A percentile compares a stretch with the other conserved stretches of the same genome.
Conservation (phyloP, 2,888 invertebrate species). For the Amaurobius ferox region DNA sequence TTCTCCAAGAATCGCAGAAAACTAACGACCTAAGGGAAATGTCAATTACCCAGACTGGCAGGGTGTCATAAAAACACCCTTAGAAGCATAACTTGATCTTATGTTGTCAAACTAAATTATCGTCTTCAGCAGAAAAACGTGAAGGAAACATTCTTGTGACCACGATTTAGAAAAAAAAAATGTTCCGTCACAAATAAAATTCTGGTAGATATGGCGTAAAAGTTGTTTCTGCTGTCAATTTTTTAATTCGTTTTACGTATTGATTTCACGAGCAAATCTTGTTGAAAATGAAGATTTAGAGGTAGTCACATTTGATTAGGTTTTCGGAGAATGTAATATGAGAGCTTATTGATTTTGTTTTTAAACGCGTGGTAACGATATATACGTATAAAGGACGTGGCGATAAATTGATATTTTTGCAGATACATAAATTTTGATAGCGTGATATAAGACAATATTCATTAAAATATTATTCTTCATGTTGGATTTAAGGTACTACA, state of each 20-base stretch:
- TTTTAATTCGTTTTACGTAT: neutral
- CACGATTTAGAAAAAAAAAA: neutral
- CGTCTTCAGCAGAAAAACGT: neutral
- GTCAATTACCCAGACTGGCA: neutral
- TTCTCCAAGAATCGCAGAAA: slow-evolving; percentile 1
- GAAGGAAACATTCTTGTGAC: neutral
- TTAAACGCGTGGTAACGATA: too few species aligned
- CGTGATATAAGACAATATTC: too few species aligned
- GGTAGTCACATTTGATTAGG: too few species aligned
- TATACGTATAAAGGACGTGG: too few species aligned
- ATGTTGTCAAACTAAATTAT: slow-evolving; percentile 18
- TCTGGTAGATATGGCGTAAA: neutral
- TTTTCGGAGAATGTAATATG: too few species aligned
- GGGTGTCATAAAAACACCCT: slow-evolving; percentile 3
- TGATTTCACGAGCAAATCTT: slow-evolving; percentile 2
- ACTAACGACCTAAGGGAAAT: slow-evolving; percentile 1
- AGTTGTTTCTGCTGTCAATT: neutral
- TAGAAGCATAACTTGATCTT: slow-evolving; percentile 13
- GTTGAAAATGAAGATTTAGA: neutral
- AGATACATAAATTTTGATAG: too few species aligned
- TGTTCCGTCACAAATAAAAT: neutral
- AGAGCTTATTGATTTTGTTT: too few species aligned
- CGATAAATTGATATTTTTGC: too few species aligned
- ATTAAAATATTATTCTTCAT: too few species aligned
- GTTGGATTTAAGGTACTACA: too few species aligned